phyloP scores from a whole-genome alignment of 2,113 vertebrate genomes.

The Heterocephalus glaber region DNA sequence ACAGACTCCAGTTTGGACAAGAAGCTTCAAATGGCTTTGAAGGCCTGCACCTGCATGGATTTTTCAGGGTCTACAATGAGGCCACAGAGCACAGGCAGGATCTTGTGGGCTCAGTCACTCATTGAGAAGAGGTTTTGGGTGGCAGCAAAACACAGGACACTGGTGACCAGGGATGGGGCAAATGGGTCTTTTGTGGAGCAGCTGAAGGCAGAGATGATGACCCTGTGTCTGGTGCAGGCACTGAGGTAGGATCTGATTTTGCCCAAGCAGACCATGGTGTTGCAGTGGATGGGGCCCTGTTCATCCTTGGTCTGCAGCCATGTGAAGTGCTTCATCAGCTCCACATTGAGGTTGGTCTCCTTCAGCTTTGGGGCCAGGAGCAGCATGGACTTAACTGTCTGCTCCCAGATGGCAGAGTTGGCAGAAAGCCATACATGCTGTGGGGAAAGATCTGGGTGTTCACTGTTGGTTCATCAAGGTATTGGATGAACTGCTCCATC shows the following conservation, averaged over 20 bases:
- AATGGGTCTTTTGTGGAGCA: slow-evolving; percentile 94
- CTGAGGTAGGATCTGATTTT: slow-evolving; percentile 95
- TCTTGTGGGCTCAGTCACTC: slow-evolving; percentile 89
- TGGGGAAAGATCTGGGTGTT: slow-evolving; percentile 96
- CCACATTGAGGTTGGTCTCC: slow-evolving; percentile 92
- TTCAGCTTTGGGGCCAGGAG: slow-evolving; percentile 94
- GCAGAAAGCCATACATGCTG: slow-evolving; percentile 93
- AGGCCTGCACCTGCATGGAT: slow-evolving; percentile 91
- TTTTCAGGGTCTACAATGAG: slow-evolving; percentile 92
- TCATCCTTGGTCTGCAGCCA: slow-evolving; percentile 93
- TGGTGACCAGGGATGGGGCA: slow-evolving; percentile 91
- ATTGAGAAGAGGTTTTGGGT: slow-evolving; percentile 94
- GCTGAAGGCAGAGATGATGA: slow-evolving; percentile 93
- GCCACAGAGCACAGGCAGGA: slow-evolving; percentile 91
- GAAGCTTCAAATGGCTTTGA: slow-evolving; percentile 94
- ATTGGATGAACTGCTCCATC: slow-evolving; percentile 97
- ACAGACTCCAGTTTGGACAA: slow-evolving; percentile 92
- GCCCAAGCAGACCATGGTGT: slow-evolving; percentile 95
- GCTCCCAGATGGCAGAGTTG: slow-evolving; percentile 95
- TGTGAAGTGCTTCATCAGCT: slow-evolving; percentile 95
- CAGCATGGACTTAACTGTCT: slow-evolving; percentile 97
- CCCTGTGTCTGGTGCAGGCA: slow-evolving; percentile 89
- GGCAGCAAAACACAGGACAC: slow-evolving; percentile 93
- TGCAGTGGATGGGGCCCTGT: slow-evolving; percentile 95
- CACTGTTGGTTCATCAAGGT: slow-evolving; percentile 93